Evolutionary conservation across 2,797 vertebrate species (phyloP).

Genomic region (Xenops minutus): DNA sequence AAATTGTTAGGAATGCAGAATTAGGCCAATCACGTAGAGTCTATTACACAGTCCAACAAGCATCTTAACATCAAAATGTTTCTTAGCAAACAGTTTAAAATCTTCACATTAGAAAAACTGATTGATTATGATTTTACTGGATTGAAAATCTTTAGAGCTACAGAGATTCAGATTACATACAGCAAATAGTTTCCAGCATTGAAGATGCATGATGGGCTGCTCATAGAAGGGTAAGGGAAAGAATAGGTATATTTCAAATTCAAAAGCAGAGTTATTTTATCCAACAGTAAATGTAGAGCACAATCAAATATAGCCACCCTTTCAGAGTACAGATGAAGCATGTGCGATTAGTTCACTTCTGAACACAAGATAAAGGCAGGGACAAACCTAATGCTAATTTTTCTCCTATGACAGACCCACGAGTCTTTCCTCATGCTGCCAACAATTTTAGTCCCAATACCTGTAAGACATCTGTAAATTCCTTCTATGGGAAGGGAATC

Average conservation of each 20-base stretch:
- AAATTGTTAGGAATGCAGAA: not conserved
- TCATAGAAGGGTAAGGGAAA: not conserved
- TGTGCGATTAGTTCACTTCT: not conserved
- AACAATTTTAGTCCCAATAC: not conserved
- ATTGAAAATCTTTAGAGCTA: slow-evolving; percentile 28
- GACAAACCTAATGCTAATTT: not conserved
- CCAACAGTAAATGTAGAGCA: not conserved
- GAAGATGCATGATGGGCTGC: not conserved
- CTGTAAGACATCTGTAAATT: not conserved
- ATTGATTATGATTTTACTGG: slow-evolving; percentile 1
- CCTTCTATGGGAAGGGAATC: not conserved
- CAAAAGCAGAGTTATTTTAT: not conserved
- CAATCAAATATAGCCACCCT: not conserved
- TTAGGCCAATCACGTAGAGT: not conserved
- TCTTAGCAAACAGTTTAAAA: slow-evolving; percentile 6
- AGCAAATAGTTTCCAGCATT: not conserved
- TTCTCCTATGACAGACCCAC: not conserved
- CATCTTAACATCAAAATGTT: not conserved
- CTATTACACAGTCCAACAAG: not conserved
- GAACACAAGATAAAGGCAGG: not conserved
- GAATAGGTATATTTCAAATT: not conserved
- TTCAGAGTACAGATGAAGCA: not conserved
- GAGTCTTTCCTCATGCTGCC: not conserved
- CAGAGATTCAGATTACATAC: not conserved
- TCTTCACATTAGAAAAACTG: slow-evolving; percentile 2